Evolutionary conservation across 2,888 invertebrate genomes (phyloP), one percentile per base, ranked within the genome.

Genomic region (Brachypalpus laphriformis): DNA sequence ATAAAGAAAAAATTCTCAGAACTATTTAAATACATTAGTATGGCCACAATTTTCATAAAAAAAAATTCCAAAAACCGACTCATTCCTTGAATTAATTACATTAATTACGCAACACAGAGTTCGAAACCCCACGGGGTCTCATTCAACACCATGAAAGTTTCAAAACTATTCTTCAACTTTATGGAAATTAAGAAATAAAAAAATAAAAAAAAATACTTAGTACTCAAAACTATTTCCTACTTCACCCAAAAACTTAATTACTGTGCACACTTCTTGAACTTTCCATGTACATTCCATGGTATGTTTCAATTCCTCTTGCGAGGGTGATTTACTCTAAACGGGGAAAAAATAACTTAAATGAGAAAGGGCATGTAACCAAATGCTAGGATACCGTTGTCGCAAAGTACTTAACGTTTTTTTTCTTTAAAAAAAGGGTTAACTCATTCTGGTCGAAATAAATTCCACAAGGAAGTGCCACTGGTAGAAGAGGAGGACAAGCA

Each of bases 371-470:
- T 76, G 49, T 68, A 76, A 75, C 76, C 57, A 76, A 77, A 68
- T 61, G 76, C 16, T 47, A 61, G 76, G 51, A 77, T 34, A 61
- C 51, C 68, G 59, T 77, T 68, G 51, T 68, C 59, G 51, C 40
- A 51, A 40, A 56, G 78, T 71, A 71, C 78, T 78, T 78, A 63
- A 61, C 40, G 59, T 31, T 31, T 31, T 31, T 51, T 28, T 28
- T 51, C 20, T 57, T 14, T n/a, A 9, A 51, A 61, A 59, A 59
- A 78, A 72, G 78, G 72, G 72, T 78, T 72, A 78, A 57, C 45
- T 71, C 11, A 37, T 47, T 56, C 25, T 57, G 71, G 47, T 65
- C 28, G 65, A 78, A 71, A 72, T 72, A 72, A 63, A 78, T 78
- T 71, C 57, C 47, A 37, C 63, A 78, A 63, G 63, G 56, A 71